These are phyloP conservation scores for Myripristis jacobus DNA, from an alignment of 2,797 vertebrate genomes.

Conservation along the genomic window DNA sequence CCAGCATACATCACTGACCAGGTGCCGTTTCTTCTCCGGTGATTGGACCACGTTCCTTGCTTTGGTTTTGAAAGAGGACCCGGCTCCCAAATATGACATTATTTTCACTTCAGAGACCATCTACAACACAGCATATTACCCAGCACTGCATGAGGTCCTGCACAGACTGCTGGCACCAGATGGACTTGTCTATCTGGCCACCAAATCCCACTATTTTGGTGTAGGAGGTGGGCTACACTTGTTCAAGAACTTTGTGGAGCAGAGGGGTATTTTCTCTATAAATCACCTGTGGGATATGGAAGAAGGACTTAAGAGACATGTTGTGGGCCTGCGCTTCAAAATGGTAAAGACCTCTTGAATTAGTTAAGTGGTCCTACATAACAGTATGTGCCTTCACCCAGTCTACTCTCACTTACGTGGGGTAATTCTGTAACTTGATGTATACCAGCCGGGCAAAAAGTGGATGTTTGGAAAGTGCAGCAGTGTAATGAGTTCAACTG, in stretches of 20 bases:
- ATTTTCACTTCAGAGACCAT: slow-evolving; percentile 96
- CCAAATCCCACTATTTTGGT: slow-evolving; percentile 95
- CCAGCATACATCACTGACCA: slow-evolving; percentile 57
- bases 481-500: background rate
- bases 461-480: background rate
- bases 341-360: slow-evolving; percentile 32
- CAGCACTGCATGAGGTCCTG: slow-evolving; percentile 86
- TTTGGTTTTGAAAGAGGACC: slow-evolving; percentile 77
- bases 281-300: slow-evolving; percentile 84
- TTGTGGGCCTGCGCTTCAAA: slow-evolving; percentile 89
- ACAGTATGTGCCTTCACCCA: background rate
- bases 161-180: slow-evolving; percentile 81
- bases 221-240: slow-evolving; percentile 91
- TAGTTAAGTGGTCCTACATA: background rate
- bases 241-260: slow-evolving; percentile 88
- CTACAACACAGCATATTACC: slow-evolving; percentile 91
- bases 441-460: background rate
- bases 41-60: slow-evolving; percentile 90
- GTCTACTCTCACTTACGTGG: background rate
- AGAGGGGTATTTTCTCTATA: slow-evolving; percentile 85
- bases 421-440: background rate
- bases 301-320: slow-evolving; percentile 89
- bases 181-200: slow-evolving; percentile 89
- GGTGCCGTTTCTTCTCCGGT: slow-evolving; percentile 92
- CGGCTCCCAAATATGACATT: slow-evolving; percentile 87